A percentile compares a stretch with the other conserved stretches of the same genome.
Evolutionary conservation across 2,888 invertebrate genomes (phyloP).

Genomic region (Pheosia gnoma): DNA sequence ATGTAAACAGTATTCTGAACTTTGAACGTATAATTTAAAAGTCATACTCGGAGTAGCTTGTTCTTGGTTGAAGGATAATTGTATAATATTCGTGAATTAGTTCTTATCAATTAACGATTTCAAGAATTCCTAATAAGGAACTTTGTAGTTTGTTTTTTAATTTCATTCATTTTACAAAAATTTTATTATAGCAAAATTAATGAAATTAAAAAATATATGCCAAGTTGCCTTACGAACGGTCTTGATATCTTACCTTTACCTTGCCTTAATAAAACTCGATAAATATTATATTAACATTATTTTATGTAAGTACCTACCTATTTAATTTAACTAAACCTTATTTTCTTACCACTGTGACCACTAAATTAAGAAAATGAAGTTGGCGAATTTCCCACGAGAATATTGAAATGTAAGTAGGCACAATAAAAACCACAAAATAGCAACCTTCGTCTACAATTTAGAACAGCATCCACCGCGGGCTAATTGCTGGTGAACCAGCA

Average conservation of each 20-base stretch:
- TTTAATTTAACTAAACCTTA: not conserved
- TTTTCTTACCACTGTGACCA: not conserved
- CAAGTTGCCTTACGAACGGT: no score
- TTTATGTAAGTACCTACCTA: no score
- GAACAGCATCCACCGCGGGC: constrained; percentile 38
- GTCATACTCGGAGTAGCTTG: not conserved
- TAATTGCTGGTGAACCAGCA: constrained; percentile 48
- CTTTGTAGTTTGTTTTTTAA: no score
- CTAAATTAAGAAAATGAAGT: not conserved
- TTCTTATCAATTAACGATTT: not conserved
- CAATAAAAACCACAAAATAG: constrained; percentile 46
- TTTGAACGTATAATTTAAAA: not conserved
- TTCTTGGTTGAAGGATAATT: not conserved
- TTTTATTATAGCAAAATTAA: no score
- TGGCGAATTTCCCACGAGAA: constrained; percentile 39
- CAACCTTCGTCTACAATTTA: constrained; percentile 58
- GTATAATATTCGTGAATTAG: not conserved
- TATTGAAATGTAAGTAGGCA: constrained; percentile 44
- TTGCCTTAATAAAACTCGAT: no score
- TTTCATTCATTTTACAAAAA: no score
- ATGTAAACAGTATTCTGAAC: not conserved
- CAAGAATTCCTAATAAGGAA: no score
- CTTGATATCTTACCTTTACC: no score
- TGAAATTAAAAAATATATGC: no score
- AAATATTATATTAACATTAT: no score